Conservation (phyloP, 2,888 invertebrate species). For the Brachyptera putata region DNA sequence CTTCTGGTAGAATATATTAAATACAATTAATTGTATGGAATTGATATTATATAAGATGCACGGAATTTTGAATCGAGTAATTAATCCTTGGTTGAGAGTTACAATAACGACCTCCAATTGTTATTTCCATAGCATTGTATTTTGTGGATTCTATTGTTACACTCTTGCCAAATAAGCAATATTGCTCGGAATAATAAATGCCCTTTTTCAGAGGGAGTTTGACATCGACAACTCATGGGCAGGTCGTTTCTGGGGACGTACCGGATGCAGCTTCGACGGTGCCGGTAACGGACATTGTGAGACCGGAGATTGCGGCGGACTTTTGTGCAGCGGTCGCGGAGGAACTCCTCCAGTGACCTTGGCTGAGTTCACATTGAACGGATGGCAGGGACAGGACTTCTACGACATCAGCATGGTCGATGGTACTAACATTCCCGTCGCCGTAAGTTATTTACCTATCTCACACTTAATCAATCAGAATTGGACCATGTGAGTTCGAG, state of each 20-base stretch:
- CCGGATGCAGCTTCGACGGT: conserved; percentile 35
- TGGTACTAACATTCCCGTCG: conserved; percentile 46
- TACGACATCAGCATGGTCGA: conserved; percentile 51
- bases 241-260: conserved; percentile 30
- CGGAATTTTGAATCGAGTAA: too few relatives aligned
- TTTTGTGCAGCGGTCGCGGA: conserved; percentile 47
- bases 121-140: too few relatives aligned
- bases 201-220: conserved; percentile 8
- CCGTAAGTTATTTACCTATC: conserved; percentile 40
- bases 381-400: conserved; percentile 44
- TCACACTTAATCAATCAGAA: neutral
- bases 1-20: too few relatives aligned
- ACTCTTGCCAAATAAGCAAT: neutral
- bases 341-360: conserved; percentile 46
- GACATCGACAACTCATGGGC: conserved; percentile 25
- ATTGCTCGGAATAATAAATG: neutral
- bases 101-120: too few relatives aligned
- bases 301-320: conserved; percentile 46
- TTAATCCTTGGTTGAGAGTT: too few relatives aligned
- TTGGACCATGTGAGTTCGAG: too few relatives aligned
- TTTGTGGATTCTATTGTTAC: too few relatives aligned
- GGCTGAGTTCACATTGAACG: conserved; percentile 46
- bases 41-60: too few relatives aligned
- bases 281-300: conserved; percentile 39
- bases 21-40: too few relatives aligned